Conservation (phyloP, 1,140 invertebrate genomes). For the Pachyrhynchus sulphureomaculatus region DNA sequence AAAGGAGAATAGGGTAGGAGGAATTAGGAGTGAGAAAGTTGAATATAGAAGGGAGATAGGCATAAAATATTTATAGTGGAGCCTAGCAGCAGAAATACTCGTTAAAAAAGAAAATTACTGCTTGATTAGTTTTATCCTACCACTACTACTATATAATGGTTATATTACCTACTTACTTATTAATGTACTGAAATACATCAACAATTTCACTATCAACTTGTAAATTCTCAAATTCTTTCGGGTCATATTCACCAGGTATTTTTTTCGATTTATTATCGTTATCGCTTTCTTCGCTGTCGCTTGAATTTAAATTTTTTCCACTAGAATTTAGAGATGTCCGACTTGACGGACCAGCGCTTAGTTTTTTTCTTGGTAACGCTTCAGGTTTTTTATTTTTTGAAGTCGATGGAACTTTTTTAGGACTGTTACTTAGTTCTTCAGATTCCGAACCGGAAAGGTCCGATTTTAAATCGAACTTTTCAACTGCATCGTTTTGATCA, state of each 20-base stretch:
- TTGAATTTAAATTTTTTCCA: slow-evolving; percentile 26
- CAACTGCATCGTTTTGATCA: neutral
- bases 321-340: neutral
- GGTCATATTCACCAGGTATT: slow-evolving; percentile 70
- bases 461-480: slow-evolving; percentile 11
- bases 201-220: slow-evolving; percentile 82
- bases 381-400: slow-evolving; percentile 18
- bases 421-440: slow-evolving; percentile 17
- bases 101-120: neutral
- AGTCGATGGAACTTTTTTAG: slow-evolving; percentile 16
- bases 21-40: too few relatives aligned
- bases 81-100: neutral
- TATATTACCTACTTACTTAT: slow-evolving; percentile 62
- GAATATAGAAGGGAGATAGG: too few relatives aligned
- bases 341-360: slow-evolving; percentile 31
- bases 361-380: slow-evolving; percentile 17
- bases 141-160: slow-evolving; percentile 3
- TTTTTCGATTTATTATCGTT: slow-evolving; percentile 33
- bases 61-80: too few relatives aligned
- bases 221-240: slow-evolving; percentile 81
- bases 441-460: slow-evolving; percentile 10
- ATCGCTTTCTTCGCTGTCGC: slow-evolving; percentile 42
- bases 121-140: neutral
- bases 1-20: too few relatives aligned
- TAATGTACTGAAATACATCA: slow-evolving; percentile 91